Conservation (phyloP, 2,888 invertebrate genomes). For the Drosophila birchii region DNA sequence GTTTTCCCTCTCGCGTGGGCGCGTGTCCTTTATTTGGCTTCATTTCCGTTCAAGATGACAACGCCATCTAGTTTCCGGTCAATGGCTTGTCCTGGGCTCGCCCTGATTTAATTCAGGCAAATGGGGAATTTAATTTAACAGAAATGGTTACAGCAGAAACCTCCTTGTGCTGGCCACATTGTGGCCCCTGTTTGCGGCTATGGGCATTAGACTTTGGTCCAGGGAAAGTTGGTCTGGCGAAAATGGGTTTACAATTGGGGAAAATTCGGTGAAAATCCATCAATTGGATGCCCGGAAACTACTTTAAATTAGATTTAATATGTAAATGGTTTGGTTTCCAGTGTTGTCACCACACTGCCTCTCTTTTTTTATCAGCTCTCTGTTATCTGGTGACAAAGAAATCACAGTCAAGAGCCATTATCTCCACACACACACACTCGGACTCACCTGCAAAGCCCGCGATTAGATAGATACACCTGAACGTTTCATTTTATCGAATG, state of each 20-base stretch:
- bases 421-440: conserved; percentile 16
- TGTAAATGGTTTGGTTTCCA: conserved; percentile 4
- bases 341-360: neutral
- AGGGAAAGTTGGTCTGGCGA: conserved; percentile 5
- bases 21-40: conserved; percentile 33
- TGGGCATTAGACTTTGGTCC: neutral
- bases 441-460: conserved; percentile 25
- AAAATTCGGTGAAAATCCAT: neutral
- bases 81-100: conserved; percentile 14
- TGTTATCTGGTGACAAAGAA: conserved; percentile 46
- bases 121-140: conserved; percentile 21
- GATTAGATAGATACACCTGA: conserved; percentile 51
- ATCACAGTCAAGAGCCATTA: conserved; percentile 46
- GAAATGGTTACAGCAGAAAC: neutral
- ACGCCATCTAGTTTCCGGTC: conserved; percentile 35
- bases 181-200: conserved; percentile 8
- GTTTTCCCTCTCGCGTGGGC: conserved; percentile 5
- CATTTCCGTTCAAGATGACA: conserved; percentile 39
- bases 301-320: neutral
- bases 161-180: conserved; percentile 1
- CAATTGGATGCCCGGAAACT: neutral
- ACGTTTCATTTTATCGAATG: conserved; percentile 32
- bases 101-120: conserved; percentile 14
- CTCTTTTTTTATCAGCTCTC: conserved; percentile 13
- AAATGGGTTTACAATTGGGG: conserved; percentile 1